Percentiles rank a stretch among this genome's conserved stretches.
phyloP scores from a whole-genome alignment of 2,888 invertebrate genomes.

The Petrolisthes manimaculis region DNA sequence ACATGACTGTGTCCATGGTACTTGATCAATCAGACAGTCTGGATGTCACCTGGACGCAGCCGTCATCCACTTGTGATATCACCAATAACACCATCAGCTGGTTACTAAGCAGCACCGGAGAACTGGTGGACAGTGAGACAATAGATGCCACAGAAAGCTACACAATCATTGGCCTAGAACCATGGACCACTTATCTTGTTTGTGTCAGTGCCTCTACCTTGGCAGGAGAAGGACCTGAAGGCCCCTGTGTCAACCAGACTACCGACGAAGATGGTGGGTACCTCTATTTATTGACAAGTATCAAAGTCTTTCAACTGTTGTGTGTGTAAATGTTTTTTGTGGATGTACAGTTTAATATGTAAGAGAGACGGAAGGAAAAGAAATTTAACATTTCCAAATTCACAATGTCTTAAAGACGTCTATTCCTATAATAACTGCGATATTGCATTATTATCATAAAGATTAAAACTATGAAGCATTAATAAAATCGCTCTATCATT shows the following conservation, averaged over 20 bases:
- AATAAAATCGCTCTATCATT: no score
- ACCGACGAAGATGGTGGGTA: background rate
- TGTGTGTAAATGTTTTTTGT: no score
- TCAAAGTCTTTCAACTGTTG: no score
- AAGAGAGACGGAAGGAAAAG: no score
- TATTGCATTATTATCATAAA: no score
- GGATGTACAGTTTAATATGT: no score
- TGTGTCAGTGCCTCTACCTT: background rate
- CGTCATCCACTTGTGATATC: background rate
- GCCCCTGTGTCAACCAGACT: background rate
- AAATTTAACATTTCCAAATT: no score
- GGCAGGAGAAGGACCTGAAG: background rate
- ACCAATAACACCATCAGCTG: background rate
- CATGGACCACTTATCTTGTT: slow-evolving; percentile 24
- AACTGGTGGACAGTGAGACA: background rate
- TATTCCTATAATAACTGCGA: no score
- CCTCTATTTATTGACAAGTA: no score
- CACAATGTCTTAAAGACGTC: no score
- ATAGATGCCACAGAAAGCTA: background rate
- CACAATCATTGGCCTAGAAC: background rate
- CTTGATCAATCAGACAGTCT: background rate
- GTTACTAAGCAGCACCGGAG: background rate
- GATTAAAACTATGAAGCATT: no score
- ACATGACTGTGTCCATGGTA: background rate
- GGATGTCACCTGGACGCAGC: background rate